Percentiles rank a stretch among this genome's conserved stretches.
Evolutionary conservation across 2,888 invertebrate species (phyloP).

Genomic region (Cerceris rybyensis): DNA sequence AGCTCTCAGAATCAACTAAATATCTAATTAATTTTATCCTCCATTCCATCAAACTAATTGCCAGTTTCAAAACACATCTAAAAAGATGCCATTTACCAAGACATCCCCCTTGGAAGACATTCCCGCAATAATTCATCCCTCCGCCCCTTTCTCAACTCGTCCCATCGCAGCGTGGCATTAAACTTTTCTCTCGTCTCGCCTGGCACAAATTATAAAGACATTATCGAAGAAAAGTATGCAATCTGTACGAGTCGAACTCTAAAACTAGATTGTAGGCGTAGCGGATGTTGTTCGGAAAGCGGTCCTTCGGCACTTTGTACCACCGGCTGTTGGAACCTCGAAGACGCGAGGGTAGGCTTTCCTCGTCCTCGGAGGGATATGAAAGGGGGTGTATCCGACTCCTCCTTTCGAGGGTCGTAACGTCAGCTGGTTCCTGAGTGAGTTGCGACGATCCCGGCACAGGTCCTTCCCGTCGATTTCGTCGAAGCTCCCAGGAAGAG

Average conservation of each 20-base stretch:
- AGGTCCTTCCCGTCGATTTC: slow-evolving; percentile 54
- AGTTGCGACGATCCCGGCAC: slow-evolving; percentile 62
- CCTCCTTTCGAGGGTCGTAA: slow-evolving; percentile 63
- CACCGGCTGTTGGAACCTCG: slow-evolving; percentile 59
- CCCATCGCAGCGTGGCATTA: neutral
- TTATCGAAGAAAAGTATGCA: slow-evolving; percentile 3
- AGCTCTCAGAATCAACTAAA: no score
- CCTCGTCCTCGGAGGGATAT: slow-evolving; percentile 37
- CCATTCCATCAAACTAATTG: no score
- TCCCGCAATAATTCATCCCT: neutral
- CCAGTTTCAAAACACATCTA: no score
- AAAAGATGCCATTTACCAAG: no score
- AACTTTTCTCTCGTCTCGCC: neutral
- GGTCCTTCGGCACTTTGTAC: slow-evolving; percentile 60
- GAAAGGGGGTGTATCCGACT: slow-evolving; percentile 51
- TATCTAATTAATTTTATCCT: no score
- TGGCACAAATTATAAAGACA: slow-evolving; percentile 35
- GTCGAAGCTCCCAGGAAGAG: slow-evolving; percentile 53
- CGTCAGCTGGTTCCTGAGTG: slow-evolving; percentile 71
- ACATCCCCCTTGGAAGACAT: no score
- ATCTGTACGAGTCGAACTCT: slow-evolving; percentile 17
- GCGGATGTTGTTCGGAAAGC: slow-evolving; percentile 62
- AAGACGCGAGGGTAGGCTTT: slow-evolving; percentile 39
- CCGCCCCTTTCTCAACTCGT: neutral
- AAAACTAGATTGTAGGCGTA: slow-evolving; percentile 45